Evolutionary conservation across 2,797 vertebrate species (phyloP).

Genomic region (Nothura maculosa): DNA sequence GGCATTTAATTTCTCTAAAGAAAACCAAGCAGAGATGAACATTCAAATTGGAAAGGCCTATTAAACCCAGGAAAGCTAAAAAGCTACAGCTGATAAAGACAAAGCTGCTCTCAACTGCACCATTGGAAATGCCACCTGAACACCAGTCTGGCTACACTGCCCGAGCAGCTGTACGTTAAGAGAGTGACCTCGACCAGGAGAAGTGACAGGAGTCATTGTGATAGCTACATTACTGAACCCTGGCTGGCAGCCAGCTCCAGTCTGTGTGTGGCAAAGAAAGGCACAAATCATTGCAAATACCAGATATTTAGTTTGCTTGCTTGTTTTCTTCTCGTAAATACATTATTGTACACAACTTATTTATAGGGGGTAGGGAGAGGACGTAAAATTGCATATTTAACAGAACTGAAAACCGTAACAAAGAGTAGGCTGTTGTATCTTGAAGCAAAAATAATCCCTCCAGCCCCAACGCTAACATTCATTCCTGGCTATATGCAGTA

Average conservation of each 20-base stretch:
- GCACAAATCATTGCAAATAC: constrained; percentile 86
- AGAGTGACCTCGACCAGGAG: constrained; percentile 70
- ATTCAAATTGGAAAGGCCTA: constrained; percentile 76
- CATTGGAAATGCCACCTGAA: constrained; percentile 49
- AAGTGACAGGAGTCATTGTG: constrained; percentile 44
- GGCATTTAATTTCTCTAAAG: constrained; percentile 76
- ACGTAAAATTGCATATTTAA: constrained; percentile 84
- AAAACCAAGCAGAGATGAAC: constrained; percentile 82
- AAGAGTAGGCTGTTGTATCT: constrained; percentile 74
- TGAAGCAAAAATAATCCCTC: constrained; percentile 76
- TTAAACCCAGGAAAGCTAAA: constrained; percentile 73
- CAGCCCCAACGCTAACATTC: constrained; percentile 71
- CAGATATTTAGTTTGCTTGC: constrained; percentile 75
- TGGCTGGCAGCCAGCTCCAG: constrained; percentile 78
- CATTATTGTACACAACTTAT: constrained; percentile 75
- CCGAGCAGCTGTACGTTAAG: constrained; percentile 55
- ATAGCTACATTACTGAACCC: constrained; percentile 76
- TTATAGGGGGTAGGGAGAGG: constrained; percentile 50
- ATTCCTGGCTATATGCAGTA: constrained; percentile 79
- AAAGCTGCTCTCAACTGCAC: constrained; percentile 61
- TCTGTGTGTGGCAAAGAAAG: constrained; percentile 85
- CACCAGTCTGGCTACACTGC: constrained; percentile 41
- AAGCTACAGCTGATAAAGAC: constrained; percentile 75
- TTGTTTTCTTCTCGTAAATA: constrained; percentile 79
- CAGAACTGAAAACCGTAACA: constrained; percentile 74